phyloP scores from a whole-genome alignment of 2,797 vertebrate species.

The Eurystomus glaucurus region DNA sequence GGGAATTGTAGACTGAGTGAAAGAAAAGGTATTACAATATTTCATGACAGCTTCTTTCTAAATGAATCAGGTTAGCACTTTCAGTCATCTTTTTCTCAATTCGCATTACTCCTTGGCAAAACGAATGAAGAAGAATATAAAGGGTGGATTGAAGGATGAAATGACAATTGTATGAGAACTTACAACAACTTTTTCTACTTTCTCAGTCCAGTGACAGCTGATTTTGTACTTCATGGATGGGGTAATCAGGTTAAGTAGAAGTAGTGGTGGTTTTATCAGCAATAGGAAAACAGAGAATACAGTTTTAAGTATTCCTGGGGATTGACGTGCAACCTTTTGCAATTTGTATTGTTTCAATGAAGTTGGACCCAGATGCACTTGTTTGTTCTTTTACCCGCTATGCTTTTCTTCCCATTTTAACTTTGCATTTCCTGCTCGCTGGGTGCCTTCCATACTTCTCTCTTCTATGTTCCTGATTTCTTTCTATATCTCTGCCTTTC shows the following conservation, averaged over 20 bases:
- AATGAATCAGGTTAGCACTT: neutral
- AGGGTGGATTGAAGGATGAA: neutral
- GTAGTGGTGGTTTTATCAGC: neutral
- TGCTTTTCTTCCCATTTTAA: neutral
- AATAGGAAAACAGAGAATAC: neutral
- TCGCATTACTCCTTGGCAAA: neutral
- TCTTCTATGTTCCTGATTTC: neutral
- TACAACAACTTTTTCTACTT: neutral
- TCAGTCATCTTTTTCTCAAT: neutral
- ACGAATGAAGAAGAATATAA: neutral
- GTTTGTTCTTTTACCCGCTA: accelerated
- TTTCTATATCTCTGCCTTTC: neutral
- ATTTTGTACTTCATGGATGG: neutral
- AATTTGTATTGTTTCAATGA: neutral
- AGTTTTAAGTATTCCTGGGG: neutral
- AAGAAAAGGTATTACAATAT: neutral
- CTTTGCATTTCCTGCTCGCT: accelerated
- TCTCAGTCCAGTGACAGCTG: neutral
- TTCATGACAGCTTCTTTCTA: neutral
- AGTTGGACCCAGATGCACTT: neutral
- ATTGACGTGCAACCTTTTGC: neutral
- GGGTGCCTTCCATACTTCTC: neutral
- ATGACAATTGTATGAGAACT: accelerated
- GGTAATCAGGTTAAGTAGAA: neutral
- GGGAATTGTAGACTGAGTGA: neutral